Evolutionary conservation across 2,113 vertebrate species (phyloP), one percentile per base, ranked within the genome.

Genomic region (Mus spicilegus): DNA sequence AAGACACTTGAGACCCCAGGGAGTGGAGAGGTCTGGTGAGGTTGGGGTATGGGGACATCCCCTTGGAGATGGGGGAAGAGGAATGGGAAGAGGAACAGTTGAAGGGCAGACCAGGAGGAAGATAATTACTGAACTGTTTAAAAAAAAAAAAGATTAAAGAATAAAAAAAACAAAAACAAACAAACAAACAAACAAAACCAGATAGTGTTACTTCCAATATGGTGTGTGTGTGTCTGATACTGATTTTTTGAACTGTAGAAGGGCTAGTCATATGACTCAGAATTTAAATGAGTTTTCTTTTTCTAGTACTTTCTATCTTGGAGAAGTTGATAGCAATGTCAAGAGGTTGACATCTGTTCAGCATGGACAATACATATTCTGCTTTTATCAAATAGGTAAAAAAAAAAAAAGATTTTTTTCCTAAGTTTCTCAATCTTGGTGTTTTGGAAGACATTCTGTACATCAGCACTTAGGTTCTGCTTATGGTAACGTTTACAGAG

Each of bases 291-390:
- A 70, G 11, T 70, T 67, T 94, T 81, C 51, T 72, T 80, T 93
- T 82, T 42, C 22, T 13, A 39, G n/a, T 63, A 28, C 28, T 93
- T 93, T 97, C 88, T 91, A 3, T 82, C 75, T 86, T 95, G 77
- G 56, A 85, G 63, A 65, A 56, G 24, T 63, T 85, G 19, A 2
- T 36, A 67, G 73, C 30, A 3, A 39, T 82, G 67, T 70, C 42
- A 65, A 89, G 54, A 69, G 63, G 39, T 10, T 63, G 26, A 1
- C 30, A 33, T 73, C 61, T 93, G 9, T 88, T 90, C 73, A 69
- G 19, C 22, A 73, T 51, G 42, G 84, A 20, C 22, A 90, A 72
- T n/a, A 51, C 56, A 9, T 78, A 78, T 72, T 72, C 87, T 17
- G 12, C 72, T 78, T 84, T 67, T 61, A 89, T 67, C 28, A 92